Conservation (phyloP, 2,113 vertebrate species). For the Etheostoma spectabile region DNA sequence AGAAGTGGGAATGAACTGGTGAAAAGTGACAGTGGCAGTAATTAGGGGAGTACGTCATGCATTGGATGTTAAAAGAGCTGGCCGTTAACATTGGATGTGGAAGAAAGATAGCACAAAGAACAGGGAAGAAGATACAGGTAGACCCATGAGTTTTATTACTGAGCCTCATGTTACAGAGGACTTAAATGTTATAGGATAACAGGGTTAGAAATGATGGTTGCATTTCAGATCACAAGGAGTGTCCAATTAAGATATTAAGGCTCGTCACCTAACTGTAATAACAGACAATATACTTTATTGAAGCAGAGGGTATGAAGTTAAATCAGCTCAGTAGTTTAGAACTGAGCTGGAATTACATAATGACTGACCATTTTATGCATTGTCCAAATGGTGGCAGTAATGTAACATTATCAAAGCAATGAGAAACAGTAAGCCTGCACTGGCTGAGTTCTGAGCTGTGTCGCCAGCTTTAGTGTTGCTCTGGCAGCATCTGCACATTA, state of each 20-base stretch:
- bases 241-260: not conserved
- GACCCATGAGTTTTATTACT: conserved; percentile 12
- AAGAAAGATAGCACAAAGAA: conserved; percentile 42
- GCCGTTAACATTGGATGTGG: conserved; percentile 22
- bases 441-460: not conserved
- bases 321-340: conserved; percentile 11
- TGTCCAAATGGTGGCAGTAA: conserved; percentile 74
- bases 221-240: conserved; percentile 15
- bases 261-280: conserved; percentile 5
- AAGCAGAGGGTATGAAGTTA: conserved; percentile 2
- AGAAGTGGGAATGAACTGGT: conserved; percentile 19
- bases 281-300: conserved; percentile 9
- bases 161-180: conserved; percentile 29
- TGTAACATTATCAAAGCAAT: conserved; percentile 27
- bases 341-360: conserved; percentile 16
- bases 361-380: conserved; percentile 35
- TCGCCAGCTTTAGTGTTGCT: not conserved
- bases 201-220: conserved; percentile 33
- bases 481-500: conserved; percentile 33
- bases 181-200: conserved; percentile 36
- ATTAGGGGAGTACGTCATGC: conserved; percentile 69
- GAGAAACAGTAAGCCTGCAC: not conserved
- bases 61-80: conserved; percentile 26
- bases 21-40: conserved; percentile 37
- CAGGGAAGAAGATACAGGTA: conserved; percentile 22